Evolutionary conservation across 1,140 invertebrate species (phyloP), one percentile per base, ranked within the genome.

Genomic region (Drosophila pseudoananassae): DNA sequence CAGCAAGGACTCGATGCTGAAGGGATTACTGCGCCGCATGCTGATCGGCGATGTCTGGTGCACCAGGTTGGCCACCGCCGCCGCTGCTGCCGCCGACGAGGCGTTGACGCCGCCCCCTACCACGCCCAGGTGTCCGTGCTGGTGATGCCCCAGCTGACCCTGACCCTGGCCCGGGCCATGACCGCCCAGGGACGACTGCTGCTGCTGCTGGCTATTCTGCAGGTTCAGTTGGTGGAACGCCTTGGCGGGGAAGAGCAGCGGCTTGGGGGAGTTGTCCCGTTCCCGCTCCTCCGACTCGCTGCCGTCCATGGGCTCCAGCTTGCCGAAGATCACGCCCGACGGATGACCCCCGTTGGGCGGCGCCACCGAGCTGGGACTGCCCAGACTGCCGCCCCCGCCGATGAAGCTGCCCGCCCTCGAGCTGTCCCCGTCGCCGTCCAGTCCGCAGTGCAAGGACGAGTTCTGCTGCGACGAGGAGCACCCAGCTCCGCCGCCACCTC

Each of bases 1-100:
- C 80, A 97, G 93, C 66, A 97, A 92, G 47, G 96, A 96, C 90
- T 97, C 96, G 93, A 97, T 97, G 92, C 96, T 96, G 93, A 97
- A 97, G 17, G 96, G 96, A 92, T 97, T 91, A 92, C 96, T 91
- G 47, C 94, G 93, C 70, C 94, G 92, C 82, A 94, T 93, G 66
- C 93, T 94, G 72, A 94, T 93, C 45, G 91, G 85, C 59, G 90
- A 78, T 14, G 93, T 92, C 58, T 93, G 93, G 54, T 92, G 93
- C 33, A 78, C 84, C 20, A 73, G 59, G 82, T 77, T 91, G 87
- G 60, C 84, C 78, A 76, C 76, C 12, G 78, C 85, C 20, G 74
- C 90, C 40, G 70, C 76, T 49, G 73, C 83, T 17, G 72, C 75
- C 20, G 82, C 73, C 33, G 75, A 52, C 38, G 72, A 27, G 40